Evolutionary conservation across 2,113 vertebrate genomes (phyloP).

Genomic region (Cavia aperea): DNA sequence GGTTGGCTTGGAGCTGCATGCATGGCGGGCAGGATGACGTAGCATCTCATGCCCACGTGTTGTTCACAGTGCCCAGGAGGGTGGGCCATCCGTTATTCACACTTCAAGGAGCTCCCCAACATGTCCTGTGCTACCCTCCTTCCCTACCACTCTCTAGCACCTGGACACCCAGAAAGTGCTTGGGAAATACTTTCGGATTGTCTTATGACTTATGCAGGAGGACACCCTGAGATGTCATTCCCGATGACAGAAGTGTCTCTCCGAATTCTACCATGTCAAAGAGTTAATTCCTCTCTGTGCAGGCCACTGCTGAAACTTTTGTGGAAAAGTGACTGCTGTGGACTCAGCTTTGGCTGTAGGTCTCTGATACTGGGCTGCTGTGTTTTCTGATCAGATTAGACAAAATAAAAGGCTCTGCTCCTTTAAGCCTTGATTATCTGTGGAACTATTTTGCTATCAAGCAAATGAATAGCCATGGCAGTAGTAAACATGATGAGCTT

Average conservation of each 20-base stretch:
- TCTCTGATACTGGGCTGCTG: background rate
- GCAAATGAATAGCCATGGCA: background rate
- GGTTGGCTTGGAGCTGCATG: background rate
- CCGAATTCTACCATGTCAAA: background rate
- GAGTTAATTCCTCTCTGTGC: fast-evolving
- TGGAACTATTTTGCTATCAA: background rate
- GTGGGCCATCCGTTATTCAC: too few relatives aligned
- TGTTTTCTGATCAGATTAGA: background rate
- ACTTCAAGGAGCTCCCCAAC: background rate
- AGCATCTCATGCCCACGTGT: fast-evolving
- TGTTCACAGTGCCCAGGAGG: background rate
- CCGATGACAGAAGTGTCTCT: fast-evolving
- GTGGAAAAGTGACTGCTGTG: background rate
- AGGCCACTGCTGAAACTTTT: too few relatives aligned
- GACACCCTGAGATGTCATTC: background rate
- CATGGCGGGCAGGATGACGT: background rate
- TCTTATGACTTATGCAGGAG: background rate
- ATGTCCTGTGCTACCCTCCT: background rate
- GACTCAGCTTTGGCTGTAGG: background rate
- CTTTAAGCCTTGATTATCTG: background rate
- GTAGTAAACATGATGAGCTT: too few relatives aligned
- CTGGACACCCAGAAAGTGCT: background rate
- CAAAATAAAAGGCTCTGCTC: background rate
- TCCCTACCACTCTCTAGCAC: background rate
- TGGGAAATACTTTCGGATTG: background rate